Base-by-base conservation (phyloP, 2,888 invertebrate genomes). In the Malacosoma neustria region DNA sequence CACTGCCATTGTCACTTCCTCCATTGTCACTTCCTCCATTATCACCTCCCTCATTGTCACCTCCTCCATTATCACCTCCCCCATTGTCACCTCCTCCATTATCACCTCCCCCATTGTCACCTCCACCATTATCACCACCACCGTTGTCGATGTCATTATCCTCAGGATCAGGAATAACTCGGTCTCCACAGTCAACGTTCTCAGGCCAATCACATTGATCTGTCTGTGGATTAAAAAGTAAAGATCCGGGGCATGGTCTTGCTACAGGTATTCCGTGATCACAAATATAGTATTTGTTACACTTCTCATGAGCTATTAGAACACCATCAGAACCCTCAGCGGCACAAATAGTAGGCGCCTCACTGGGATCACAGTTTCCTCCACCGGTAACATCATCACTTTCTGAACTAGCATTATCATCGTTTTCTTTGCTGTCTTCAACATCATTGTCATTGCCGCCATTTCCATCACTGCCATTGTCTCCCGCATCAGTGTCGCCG, bases 281-380 rank as follows among this genome's bases (percentile, higher is more conserved):
- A 14, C 63, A 63, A 15, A 42, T 48, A 37, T 60, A 63, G 37
- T 49, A 63, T 29, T 59, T 41, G 35, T 56, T 55, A 36, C 63
- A 63, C 33, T 56, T 52, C 39, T 61, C 56, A 14, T 64, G 61
- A 13, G 61, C 58, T 3, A 63, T 40, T 3, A 57, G 41, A 13
- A 49, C 37, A 3, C 52, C 51, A 0, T 61, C 51, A 3, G 59
- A 57, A 3, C 40, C 47, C 0, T 39, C 41, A 13, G 37, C 45
- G 1, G 42, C 48, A 35, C 63, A 63, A 29, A 63, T 55, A 7
- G 38, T 30, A 0, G 49, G 46, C n/a, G 58, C 60, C 37, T 56
- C 46, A 7, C 40, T 41, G 0, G 48, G 50, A 30, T 47, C 41
- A 29, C 42, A 41, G 33, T 45, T 45, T 13, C 45, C 42, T 5